These are phyloP conservation scores for Ylistrum balloti DNA, from an alignment of 1,140 invertebrate genomes.

Conservation along the genomic window DNA sequence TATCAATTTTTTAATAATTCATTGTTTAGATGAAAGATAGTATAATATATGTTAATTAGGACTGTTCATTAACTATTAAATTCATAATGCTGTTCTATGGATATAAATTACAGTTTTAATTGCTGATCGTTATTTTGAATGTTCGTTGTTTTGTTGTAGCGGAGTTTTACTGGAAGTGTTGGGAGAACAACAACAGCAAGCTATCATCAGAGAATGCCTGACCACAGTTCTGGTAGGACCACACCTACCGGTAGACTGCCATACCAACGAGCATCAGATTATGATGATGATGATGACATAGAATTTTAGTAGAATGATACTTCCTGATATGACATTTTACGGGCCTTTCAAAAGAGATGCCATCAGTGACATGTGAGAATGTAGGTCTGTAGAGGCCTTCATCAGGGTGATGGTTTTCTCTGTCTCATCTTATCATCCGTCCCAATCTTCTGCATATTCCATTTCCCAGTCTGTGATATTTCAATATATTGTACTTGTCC, in stretches of 20 bases:
- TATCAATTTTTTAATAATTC: no score
- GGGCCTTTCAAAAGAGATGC: background rate
- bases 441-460: background rate
- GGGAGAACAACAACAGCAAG: background rate
- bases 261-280: slow-evolving; percentile 32
- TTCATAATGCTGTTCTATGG: no score
- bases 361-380: background rate
- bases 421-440: background rate
- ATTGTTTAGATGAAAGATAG: no score
- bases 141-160: background rate
- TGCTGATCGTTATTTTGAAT: no score
- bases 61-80: no score
- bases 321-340: background rate
- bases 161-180: slow-evolving; percentile 18
- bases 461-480: slow-evolving; percentile 19
- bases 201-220: background rate
- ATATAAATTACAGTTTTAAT: no score
- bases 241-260: background rate
- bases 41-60: no score
- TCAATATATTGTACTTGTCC: background rate
- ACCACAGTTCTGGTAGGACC: background rate
- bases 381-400: background rate
- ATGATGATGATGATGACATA: slow-evolving; percentile 7
- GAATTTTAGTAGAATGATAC: background rate
- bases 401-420: background rate